Conservation (phyloP, 2,888 invertebrate species). For the Limnephilus rhombicus region DNA sequence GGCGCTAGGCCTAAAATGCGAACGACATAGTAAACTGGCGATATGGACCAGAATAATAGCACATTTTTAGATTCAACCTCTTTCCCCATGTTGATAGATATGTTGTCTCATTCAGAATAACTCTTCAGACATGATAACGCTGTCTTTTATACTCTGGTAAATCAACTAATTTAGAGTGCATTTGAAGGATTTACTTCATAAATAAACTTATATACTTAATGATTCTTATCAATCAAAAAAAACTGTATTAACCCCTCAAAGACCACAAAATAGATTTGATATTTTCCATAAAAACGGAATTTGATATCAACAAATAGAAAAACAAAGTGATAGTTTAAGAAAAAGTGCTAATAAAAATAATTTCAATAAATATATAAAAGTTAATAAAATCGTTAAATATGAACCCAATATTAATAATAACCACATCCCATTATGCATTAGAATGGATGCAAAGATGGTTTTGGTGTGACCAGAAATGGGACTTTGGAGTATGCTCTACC, state of each 20-base stretch:
- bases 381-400: too few species aligned
- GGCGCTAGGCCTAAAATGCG: slow-evolving; percentile 58
- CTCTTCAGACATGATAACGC: neutral
- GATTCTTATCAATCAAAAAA: neutral
- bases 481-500: neutral
- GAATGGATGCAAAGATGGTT: neutral
- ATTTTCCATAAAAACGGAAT: too few species aligned
- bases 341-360: too few species aligned
- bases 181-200: neutral
- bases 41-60: slow-evolving; percentile 10
- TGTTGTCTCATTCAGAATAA: neutral
- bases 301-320: too few species aligned
- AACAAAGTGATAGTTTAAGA: too few species aligned
- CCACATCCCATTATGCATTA: too few species aligned
- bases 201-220: neutral
- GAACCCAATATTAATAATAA: too few species aligned
- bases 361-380: too few species aligned
- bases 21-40: slow-evolving; percentile 29
- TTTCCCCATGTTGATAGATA: neutral
- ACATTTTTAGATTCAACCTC: neutral
- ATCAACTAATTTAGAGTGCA: neutral
- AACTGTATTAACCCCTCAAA: neutral
- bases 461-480: neutral
- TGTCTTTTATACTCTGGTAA: neutral
- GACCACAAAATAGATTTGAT: neutral